Evolutionary conservation across 2,888 invertebrate species (phyloP), one percentile per base, ranked within the genome.

Genomic region (Temnothorax rugatulus): DNA sequence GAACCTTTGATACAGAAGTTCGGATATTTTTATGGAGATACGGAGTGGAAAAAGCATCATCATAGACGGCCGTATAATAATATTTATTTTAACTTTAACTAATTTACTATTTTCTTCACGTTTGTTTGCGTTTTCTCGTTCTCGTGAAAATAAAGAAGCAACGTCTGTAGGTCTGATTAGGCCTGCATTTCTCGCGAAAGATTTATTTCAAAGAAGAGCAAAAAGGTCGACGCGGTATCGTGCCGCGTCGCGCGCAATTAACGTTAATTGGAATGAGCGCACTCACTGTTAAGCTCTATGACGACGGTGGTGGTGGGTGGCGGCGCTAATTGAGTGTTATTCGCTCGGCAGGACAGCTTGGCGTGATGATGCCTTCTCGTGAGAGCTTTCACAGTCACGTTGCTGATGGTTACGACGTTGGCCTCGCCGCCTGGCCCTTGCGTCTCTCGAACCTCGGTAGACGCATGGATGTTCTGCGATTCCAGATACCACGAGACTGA

Each of bases 201-300:
- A 34, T 21, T 47, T 8, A 71, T 59, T 79, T 34, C 4, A 47
- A 18, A 9, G 13, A 21, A 38, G 66, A 52, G 61, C 38, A 47
- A 68, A 68, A 68, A 41, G 50, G 41, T 82, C n/a, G 34, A 50
- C 15, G 41, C 50, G 21, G 34, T 13, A 25, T 59, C 66, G 25
- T 29, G 79, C 13, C 25, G 25, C 41, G 73, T 63, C 79, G 64
- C 47, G 18, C 52, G 52, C 63, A 82, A 81, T 77, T 77, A 77
- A 57, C 66, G 82, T 63, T 77, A 82, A 75, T 77, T 82, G 63
- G 63, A 81, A 77, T 64, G 82, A 82, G 82, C 29, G 73, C 75
- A 97, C 98, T 98, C 95, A 98, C 98, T 96, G 95, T 98, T 97
- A 90, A 98, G 97, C 95, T 98, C 97, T 94, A 98, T 96, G 92